Base-by-base conservation (phyloP, 2,888 invertebrate genomes). In the Dysmachus trigonus region DNA sequence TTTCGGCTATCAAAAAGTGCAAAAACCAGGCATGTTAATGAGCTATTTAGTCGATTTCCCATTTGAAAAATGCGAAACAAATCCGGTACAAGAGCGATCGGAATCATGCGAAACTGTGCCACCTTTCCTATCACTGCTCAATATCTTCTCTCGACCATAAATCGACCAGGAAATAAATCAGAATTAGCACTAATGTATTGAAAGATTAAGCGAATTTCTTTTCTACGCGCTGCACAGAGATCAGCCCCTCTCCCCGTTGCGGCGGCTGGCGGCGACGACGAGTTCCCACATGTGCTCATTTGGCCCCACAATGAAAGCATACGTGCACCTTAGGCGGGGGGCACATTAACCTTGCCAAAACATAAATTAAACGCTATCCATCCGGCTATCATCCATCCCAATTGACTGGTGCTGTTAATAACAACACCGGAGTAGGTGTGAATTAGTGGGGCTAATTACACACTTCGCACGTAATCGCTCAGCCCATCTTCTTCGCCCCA, bases 401-500 rank as follows among this genome's bases (percentile, higher is more conserved):
- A 82, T 82, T 82, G 62, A 62, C 38, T 35, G 71, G 7, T 35
- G 35, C 47, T 38, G 82, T 33, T 62, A 71, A 62, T 53, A 82
- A 71, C 71, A 62, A 62, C 38, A 33, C 71, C 27, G 31, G 62
- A 71, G 82, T 82, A 82, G 82, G 82, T 82, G 82, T 82, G 82
- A 82, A 82, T 82, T 82, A 71, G 82, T 71, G 27, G 33, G 62
- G 62, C 47, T 82, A 82, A 82, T 53, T 71, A 82, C 82, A 62
- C 35, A 71, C 82, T 62, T 51, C 27, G n/a, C 30, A 51, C 31
- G 38, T 41, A 77, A 38, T 41, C 35, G 38, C 77, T 77, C 15
- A 79, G 51, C n/a, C 8, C 51, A 51, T 77, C 79, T 41, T 77
- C 62, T 41, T 77, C 62, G 35, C 79, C 62, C 18, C 62, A 22